phyloP scores from a whole-genome alignment of 2,888 invertebrate genomes.

The Atethmia centrago region DNA sequence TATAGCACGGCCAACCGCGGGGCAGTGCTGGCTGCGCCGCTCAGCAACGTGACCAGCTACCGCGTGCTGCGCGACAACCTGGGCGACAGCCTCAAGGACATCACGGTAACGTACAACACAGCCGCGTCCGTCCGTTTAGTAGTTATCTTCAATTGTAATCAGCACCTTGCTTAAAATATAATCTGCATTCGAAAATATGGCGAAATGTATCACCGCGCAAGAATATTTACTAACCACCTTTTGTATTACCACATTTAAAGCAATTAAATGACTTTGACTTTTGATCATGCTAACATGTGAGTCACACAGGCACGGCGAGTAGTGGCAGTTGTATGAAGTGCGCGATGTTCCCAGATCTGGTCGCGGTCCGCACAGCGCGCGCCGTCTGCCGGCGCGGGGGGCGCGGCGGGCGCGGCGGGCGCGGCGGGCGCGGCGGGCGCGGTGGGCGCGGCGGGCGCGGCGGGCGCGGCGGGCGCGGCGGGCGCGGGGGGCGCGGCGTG shows the following conservation, averaged over 20 bases:
- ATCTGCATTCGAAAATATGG: no score
- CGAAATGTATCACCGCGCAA: no score
- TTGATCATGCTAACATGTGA: no score
- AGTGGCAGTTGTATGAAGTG: neutral
- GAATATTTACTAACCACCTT: no score
- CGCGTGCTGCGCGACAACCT: constrained; percentile 90
- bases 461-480: constrained; percentile 68
- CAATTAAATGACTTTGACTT: no score
- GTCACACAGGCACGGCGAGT: neutral
- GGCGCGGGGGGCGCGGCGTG: constrained; percentile 85
- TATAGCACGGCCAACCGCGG: constrained; percentile 87
- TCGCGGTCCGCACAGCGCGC: constrained; percentile 77
- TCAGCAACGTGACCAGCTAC: constrained; percentile 90
- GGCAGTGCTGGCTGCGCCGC: constrained; percentile 92
- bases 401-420: constrained; percentile 75
- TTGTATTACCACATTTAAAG: no score
- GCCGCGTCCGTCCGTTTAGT: no score
- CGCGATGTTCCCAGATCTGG: constrained; percentile 57
- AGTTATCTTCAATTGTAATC: no score
- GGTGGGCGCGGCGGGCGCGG: constrained; percentile 72
- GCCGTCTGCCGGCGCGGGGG: constrained; percentile 80
- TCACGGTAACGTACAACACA: constrained; percentile 71
- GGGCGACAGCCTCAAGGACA: constrained; percentile 93
- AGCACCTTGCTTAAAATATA: no score
- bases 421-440: constrained; percentile 81